These are phyloP conservation scores for Tipula confusa DNA, from an alignment of 2,888 invertebrate genomes.

Conservation along the genomic window DNA sequence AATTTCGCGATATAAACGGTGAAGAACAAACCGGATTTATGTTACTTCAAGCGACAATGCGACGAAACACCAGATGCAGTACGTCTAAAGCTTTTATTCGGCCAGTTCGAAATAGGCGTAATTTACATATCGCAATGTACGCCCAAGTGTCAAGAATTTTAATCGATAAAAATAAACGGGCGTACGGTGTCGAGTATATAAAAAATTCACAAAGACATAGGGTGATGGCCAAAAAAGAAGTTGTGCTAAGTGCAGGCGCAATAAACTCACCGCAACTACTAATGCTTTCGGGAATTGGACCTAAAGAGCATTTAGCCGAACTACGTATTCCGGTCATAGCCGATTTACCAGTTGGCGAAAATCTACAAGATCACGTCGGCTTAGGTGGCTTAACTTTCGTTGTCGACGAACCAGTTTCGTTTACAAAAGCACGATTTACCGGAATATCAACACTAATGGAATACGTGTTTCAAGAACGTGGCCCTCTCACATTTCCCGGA, in stretches of 20 bases:
- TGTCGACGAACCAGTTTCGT: slow-evolving; percentile 73
- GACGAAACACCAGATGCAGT: slow-evolving; percentile 79
- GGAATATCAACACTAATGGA: slow-evolving; percentile 72
- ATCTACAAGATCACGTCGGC: slow-evolving; percentile 85
- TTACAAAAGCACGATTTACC: slow-evolving; percentile 73
- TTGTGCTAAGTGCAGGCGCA: slow-evolving; percentile 82
- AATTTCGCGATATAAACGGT: slow-evolving; percentile 76
- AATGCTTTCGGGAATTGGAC: slow-evolving; percentile 87
- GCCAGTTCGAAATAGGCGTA: slow-evolving; percentile 70
- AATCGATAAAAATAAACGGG: slow-evolving; percentile 66
- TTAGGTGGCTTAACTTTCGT: slow-evolving; percentile 79
- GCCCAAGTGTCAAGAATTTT: slow-evolving; percentile 70
- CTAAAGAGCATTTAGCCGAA: slow-evolving; percentile 66
- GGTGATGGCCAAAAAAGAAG: slow-evolving; percentile 71
- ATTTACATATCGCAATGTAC: slow-evolving; percentile 74
- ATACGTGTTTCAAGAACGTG: slow-evolving; percentile 73
- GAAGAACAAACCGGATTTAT: slow-evolving; percentile 81
- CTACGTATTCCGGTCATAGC: slow-evolving; percentile 69
- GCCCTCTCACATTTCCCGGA: slow-evolving; percentile 78
- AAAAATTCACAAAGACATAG: slow-evolving; percentile 61
- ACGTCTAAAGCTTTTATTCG: slow-evolving; percentile 84
- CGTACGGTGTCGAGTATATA: slow-evolving; percentile 70
- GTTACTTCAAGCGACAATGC: slow-evolving; percentile 78
- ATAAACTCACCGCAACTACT: slow-evolving; percentile 84
- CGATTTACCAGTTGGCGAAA: slow-evolving; percentile 74